Evolutionary conservation across 1,140 invertebrate genomes (phyloP).

Genomic region (Zaprionus gabonicus): DNA sequence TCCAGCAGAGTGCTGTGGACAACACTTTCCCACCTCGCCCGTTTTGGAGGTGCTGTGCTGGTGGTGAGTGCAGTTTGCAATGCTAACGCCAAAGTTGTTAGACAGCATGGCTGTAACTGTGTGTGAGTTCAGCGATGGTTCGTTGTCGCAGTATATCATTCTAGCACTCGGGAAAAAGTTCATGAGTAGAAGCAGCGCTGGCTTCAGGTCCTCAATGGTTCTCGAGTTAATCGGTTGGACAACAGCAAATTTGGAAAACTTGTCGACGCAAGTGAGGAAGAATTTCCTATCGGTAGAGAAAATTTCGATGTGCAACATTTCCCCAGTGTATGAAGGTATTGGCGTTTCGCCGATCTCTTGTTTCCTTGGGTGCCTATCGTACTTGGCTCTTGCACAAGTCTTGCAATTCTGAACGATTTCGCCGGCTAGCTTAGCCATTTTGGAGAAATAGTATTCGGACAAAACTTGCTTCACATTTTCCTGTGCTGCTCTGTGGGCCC

Average conservation of each 20-base stretch:
- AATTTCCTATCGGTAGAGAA: too few relatives aligned
- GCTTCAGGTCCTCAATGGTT: slow-evolving; percentile 8
- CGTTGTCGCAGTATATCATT: slow-evolving; percentile 11
- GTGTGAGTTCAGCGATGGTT: slow-evolving; percentile 8
- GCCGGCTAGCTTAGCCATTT: too few relatives aligned
- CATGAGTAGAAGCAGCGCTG: neutral
- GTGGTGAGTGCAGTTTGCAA: slow-evolving; percentile 17
- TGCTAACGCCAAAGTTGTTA: slow-evolving; percentile 3
- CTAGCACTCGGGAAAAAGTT: slow-evolving; percentile 8
- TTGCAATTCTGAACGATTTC: too few relatives aligned
- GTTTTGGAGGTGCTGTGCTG: neutral
- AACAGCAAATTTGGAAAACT: slow-evolving; percentile 12
- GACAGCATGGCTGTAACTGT: neutral
- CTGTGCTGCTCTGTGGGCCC: neutral
- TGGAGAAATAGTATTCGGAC: too few relatives aligned
- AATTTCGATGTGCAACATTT: too few relatives aligned
- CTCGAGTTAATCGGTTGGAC: neutral
- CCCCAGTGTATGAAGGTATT: too few relatives aligned
- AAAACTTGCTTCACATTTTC: slow-evolving; percentile 1
- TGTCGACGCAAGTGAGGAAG: neutral
- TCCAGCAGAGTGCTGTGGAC: neutral
- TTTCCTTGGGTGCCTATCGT: too few relatives aligned
- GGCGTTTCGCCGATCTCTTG: too few relatives aligned
- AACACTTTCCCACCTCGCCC: slow-evolving; percentile 11
- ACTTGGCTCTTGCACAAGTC: too few relatives aligned